Conservation (phyloP, 35 echinoderm and acorn worm genomes). For the Strongylocentrotus purpuratus region DNA sequence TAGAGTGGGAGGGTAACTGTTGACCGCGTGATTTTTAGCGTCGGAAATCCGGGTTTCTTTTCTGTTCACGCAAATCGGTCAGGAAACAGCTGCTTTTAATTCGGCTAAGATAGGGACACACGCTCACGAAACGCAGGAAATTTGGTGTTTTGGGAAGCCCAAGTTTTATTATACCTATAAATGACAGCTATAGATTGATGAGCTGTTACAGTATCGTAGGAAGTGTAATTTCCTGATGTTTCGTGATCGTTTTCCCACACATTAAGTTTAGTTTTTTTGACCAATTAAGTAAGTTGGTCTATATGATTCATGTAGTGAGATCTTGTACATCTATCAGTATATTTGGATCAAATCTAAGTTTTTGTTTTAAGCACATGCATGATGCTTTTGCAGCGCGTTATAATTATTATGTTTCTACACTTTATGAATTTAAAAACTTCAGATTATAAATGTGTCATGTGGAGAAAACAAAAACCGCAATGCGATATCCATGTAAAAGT, state of each 20-base stretch:
- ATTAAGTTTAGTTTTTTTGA: background rate
- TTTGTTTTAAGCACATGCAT: background rate
- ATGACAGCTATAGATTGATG: background rate
- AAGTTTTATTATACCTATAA: background rate
- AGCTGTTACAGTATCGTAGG: background rate
- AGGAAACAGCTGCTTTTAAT: background rate
- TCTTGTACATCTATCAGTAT: background rate
- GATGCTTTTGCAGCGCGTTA: background rate
- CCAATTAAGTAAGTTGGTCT: no score
- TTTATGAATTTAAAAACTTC: no score
- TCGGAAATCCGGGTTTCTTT: background rate
- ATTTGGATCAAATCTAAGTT: background rate
- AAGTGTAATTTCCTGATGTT: background rate
- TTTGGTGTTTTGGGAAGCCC: background rate
- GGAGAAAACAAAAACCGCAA: no score
- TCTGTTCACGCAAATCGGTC: background rate
- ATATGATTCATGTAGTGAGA: no score
- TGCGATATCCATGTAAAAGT: no score
- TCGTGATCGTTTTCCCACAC: background rate
- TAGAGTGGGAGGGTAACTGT: background rate
- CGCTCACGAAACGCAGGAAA: background rate
- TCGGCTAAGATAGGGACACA: background rate
- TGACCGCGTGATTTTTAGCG: background rate
- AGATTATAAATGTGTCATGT: no score
- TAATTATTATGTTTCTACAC: background rate